phyloP scores from a whole-genome alignment of 1,140 invertebrate genomes.

The Galendromus occidentalis region DNA sequence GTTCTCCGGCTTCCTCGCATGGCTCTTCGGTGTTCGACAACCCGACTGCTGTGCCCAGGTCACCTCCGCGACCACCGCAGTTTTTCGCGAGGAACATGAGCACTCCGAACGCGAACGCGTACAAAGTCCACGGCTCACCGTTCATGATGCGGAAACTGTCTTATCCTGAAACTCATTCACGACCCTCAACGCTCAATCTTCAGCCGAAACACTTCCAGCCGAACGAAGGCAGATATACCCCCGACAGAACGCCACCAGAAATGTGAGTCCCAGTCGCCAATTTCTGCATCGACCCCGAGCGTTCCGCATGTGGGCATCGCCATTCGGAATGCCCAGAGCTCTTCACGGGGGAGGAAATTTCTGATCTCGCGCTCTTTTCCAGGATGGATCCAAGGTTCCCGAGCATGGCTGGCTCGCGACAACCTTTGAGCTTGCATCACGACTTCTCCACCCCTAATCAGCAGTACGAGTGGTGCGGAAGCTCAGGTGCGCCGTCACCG shows the following conservation, averaged over 20 bases:
- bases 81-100: conserved; percentile 2
- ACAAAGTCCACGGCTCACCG: neutral
- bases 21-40: conserved; percentile 9
- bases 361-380: neutral
- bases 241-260: neutral
- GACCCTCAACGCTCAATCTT: conserved; percentile 4
- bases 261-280: neutral
- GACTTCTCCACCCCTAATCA: neutral
- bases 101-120: conserved; percentile 5
- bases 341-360: neutral
- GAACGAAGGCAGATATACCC: neutral
- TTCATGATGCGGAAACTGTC: neutral
- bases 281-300: neutral
- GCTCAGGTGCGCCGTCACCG: neutral
- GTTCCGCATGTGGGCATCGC: neutral
- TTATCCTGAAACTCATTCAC: neutral
- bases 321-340: neutral
- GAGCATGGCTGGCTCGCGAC: neutral
- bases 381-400: neutral
- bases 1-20: neutral
- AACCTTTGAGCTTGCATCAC: neutral
- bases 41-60: neutral
- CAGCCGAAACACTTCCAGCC: neutral
- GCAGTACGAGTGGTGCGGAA: neutral
- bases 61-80: neutral